These are phyloP conservation scores for Acheta domesticus DNA, from an alignment of 2,888 invertebrate genomes.

Conservation along the genomic window DNA sequence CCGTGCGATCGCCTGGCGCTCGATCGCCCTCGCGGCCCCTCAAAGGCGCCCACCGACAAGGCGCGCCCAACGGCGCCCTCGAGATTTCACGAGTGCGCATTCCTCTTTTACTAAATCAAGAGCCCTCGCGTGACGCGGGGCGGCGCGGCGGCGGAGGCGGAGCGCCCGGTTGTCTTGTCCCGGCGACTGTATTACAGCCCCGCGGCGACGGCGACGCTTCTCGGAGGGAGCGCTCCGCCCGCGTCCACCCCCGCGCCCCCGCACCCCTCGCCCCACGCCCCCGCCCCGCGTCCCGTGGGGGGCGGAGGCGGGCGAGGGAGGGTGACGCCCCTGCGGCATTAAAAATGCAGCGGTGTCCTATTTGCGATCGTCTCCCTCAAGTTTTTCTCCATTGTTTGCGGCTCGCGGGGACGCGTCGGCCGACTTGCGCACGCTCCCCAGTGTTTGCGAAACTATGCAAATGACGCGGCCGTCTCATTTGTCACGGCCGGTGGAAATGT, in stretches of 20 bases:
- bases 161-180: background rate
- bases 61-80: background rate
- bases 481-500: background rate
- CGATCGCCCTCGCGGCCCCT: conserved; percentile 21
- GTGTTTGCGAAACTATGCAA: background rate
- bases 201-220: no score
- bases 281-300: background rate
- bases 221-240: background rate
- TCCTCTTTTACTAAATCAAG: background rate
- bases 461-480: conserved; percentile 7
- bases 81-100: conserved; percentile 9
- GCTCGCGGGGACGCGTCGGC: background rate
- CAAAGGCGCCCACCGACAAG: background rate
- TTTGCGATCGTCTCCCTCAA: conserved; percentile 3
- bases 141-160: background rate
- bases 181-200: no score
- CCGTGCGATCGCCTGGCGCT: conserved; percentile 20
- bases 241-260: background rate
- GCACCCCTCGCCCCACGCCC: no score
- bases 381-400: conserved; percentile 11
- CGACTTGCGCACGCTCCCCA: background rate
- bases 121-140: background rate
- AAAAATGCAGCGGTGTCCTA: conserved; percentile 18
- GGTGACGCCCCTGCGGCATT: background rate
- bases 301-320: background rate